Percentiles rank a stretch among this genome's conserved stretches.
Conservation (phyloP, 2,888 invertebrate species). For the Drosophila kanekoi region DNA sequence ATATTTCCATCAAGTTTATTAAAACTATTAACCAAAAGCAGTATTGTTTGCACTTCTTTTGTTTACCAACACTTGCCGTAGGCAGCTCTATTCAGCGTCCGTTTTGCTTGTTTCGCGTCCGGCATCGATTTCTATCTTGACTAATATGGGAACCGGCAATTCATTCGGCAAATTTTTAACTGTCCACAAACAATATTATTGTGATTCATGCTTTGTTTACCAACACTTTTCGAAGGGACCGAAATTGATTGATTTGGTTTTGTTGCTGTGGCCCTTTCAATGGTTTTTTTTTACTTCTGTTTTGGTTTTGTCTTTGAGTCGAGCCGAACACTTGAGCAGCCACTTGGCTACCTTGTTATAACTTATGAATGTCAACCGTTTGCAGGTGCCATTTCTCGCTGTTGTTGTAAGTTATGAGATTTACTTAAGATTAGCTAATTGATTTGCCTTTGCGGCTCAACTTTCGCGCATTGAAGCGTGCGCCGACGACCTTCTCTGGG, state of each 20-base stretch:
- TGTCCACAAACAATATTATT: conserved; percentile 18
- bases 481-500: conserved; percentile 40
- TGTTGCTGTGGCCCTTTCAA: background rate
- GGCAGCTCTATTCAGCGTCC: background rate
- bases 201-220: conserved; percentile 4
- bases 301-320: no score
- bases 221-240: background rate
- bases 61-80: background rate
- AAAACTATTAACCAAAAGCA: background rate
- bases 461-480: conserved; percentile 33
- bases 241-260: conserved; percentile 9
- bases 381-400: background rate
- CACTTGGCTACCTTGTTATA: conserved; percentile 13
- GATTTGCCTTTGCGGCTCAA: conserved; percentile 45
- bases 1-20: background rate
- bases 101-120: background rate
- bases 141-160: conserved; percentile 16
- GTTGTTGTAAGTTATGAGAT: conserved; percentile 11
- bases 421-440: conserved; percentile 59
- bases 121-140: background rate
- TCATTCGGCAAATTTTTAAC: background rate
- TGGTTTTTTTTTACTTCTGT: background rate
- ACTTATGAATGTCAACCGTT: conserved; percentile 42
- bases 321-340: background rate
- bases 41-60: background rate